Conservation (phyloP, 2,797 vertebrate genomes). For the Erpetoichthys calabaricus region DNA sequence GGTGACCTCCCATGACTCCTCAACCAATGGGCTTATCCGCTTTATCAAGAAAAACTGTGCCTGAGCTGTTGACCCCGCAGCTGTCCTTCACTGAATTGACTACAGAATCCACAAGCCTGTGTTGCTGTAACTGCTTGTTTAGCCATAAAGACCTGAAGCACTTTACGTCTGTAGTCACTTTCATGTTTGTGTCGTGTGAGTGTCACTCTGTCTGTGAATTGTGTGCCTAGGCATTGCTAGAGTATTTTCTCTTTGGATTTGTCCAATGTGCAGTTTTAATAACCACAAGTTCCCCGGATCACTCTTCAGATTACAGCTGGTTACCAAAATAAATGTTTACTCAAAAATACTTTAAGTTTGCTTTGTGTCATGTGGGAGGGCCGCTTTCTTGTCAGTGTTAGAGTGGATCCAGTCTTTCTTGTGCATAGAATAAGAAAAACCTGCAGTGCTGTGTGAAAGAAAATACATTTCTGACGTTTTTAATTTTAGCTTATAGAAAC, state of each 20-base stretch:
- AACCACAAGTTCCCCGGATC: neutral
- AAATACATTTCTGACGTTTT: too few species aligned
- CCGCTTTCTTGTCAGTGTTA: too few species aligned
- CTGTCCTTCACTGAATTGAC: conserved; percentile 14
- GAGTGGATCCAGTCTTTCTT: too few species aligned
- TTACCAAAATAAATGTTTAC: conserved; percentile 14
- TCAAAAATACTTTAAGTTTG: neutral
- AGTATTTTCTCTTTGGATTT: conserved; percentile 17
- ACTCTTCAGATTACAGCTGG: conserved; percentile 5
- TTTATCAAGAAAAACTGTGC: conserved; percentile 85
- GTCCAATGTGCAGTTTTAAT: conserved; percentile 3
- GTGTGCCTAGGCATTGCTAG: conserved; percentile 16
- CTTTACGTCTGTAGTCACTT: conserved; percentile 34
- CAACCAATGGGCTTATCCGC: conserved; percentile 87
- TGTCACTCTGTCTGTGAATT: conserved; percentile 15
- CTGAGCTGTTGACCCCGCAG: conserved; percentile 33
- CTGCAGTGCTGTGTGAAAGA: too few species aligned
- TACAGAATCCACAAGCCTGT: conserved; percentile 11
- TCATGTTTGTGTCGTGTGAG: conserved; percentile 21
- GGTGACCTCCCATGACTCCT: conserved; percentile 81
- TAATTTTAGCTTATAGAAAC: too few species aligned
- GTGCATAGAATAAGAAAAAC: too few species aligned
- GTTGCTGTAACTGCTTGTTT: conserved; percentile 28
- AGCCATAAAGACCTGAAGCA: conserved; percentile 34
- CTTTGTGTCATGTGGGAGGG: neutral